Conservation (phyloP, 2,888 invertebrate species). For the Emmelina monodactyla region DNA sequence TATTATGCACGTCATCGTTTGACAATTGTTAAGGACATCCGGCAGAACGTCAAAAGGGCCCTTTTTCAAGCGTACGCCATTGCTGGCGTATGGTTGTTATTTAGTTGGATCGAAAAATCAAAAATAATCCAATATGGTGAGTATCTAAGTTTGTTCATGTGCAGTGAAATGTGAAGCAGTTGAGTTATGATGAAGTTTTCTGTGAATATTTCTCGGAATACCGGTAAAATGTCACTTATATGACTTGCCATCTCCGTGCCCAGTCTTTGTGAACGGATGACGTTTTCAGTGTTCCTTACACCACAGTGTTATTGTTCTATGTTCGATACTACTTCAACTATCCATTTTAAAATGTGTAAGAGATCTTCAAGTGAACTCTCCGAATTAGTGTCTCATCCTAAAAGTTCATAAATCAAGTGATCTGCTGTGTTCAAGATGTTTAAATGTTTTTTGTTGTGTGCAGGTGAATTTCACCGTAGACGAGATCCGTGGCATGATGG, state of each 20-base stretch:
- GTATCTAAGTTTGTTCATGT: slow-evolving; percentile 46
- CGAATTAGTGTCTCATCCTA: not conserved
- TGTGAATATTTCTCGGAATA: slow-evolving; percentile 37
- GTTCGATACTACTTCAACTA: no score
- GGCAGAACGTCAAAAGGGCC: slow-evolving; percentile 39
- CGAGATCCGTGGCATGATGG: slow-evolving; percentile 99
- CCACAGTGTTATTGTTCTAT: slow-evolving; percentile 29
- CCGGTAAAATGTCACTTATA: slow-evolving; percentile 21
- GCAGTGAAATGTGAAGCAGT: slow-evolving; percentile 30
- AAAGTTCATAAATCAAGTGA: not conserved
- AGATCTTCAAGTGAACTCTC: not conserved
- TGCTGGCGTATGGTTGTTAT: slow-evolving; percentile 83
- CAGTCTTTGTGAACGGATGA: slow-evolving; percentile 50
- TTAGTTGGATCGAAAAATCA: slow-evolving; percentile 76
- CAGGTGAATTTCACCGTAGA: slow-evolving; percentile 99
- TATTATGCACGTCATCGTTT: slow-evolving; percentile 29
- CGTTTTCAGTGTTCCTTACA: slow-evolving; percentile 30
- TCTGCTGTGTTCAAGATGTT: slow-evolving; percentile 26
- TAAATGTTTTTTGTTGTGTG: slow-evolving; percentile 41
- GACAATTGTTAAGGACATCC: slow-evolving; percentile 48
- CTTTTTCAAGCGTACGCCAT: slow-evolving; percentile 90
- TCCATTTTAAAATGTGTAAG: no score
- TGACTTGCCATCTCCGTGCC: slow-evolving; percentile 27
- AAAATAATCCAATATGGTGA: slow-evolving; percentile 85
- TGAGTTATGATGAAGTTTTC: slow-evolving; percentile 26